Base-by-base conservation (phyloP, 2,888 invertebrate genomes). In the Lithophane leautieri region DNA sequence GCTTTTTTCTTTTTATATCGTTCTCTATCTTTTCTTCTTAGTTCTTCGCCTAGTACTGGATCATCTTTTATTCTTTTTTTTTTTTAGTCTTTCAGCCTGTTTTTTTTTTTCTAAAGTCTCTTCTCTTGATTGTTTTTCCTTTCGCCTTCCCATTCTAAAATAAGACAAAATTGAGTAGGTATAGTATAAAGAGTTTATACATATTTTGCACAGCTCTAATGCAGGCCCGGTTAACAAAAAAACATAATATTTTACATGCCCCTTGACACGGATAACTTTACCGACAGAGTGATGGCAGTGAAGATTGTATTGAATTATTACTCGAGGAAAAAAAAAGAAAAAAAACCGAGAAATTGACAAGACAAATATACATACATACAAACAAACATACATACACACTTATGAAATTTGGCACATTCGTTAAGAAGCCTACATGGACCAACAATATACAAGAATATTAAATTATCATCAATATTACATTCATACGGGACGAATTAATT, bases 21-120 rank as follows among this genome's bases (percentile, higher is more conserved):
- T 65, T 63, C 67, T 73, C 73, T 67, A 54, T 73, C 73, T 56
- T 73, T 73, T 73, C 68, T 70, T 44, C 44, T 44, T 44, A 44
- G 44, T 44, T 14, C 44, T 14, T 61, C 44, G 34, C 54, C 62
- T n/a, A 66, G 66, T 66, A 50, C 34, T 66, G 66, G 25, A 66
- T 47, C 28, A 50, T 50, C 44, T 47, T 66, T 50, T 50, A 50
- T 66, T 66, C 66, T n/a, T 47, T 66, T 50, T 44, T 44, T 44
- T 44, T 44, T 14, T 44, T 44, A 44, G 47, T 63, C 63, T 63
- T 63, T 63, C 63, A 63, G 44, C 63, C 44, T 25, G 63, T 44
- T 63, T 47, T 63, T 44, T n/a, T 63, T 63, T 63, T 63, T 62
- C n/a, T 63, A 63, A 63, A 63, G 63, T 63, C 44, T 63, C 63